phyloP scores from a whole-genome alignment of 2,888 invertebrate genomes.

The Urechis unicinctus region DNA sequence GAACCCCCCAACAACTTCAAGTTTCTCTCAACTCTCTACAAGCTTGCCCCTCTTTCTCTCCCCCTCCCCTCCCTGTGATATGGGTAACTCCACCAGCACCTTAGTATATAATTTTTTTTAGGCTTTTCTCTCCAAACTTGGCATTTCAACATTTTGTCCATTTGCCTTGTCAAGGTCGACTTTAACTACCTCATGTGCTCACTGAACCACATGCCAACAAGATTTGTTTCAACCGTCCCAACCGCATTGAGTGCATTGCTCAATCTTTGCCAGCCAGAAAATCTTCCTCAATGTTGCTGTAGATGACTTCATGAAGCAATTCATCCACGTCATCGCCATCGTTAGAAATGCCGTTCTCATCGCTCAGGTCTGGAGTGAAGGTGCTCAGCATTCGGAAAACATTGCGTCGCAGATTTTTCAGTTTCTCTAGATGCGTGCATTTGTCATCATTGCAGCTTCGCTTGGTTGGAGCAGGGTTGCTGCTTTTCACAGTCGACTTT shows the following conservation, averaged over 20 bases:
- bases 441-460: not conserved
- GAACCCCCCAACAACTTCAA: no score
- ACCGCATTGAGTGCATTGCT: not conserved
- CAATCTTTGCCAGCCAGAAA: not conserved
- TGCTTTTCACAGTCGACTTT: not conserved
- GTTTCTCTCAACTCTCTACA: no score
- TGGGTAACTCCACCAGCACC: no score
- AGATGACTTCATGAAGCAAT: conserved; percentile 46
- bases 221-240: no score
- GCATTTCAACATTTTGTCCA: no score
- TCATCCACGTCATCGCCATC: conserved; percentile 46
- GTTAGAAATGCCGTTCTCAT: conserved; percentile 44
- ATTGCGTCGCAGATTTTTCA: conserved; percentile 39
- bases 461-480: not conserved
- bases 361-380: conserved; percentile 45
- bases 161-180: no score
- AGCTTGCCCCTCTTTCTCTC: no score
- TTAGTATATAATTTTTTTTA: no score
- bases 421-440: conserved; percentile 37
- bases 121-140: no score
- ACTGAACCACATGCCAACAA: no score
- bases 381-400: conserved; percentile 47
- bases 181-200: no score
- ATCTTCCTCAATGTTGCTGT: conserved; percentile 22
- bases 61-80: no score